Evolutionary conservation across 2,113 vertebrate species (phyloP).

Genomic region (Triplophysa rosa): DNA sequence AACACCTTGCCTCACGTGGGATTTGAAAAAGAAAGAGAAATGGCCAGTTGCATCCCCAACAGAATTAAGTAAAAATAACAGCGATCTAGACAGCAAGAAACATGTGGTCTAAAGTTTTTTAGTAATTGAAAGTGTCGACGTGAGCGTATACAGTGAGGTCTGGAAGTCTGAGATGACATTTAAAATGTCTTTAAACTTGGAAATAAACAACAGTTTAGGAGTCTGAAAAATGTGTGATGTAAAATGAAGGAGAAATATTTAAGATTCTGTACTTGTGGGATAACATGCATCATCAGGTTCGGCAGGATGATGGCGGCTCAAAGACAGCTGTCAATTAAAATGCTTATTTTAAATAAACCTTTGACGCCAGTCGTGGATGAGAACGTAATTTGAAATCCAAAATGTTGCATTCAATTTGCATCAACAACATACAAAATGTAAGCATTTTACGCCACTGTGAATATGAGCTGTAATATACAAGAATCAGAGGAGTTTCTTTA

Average conservation of each 20-base stretch:
- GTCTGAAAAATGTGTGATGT: slow-evolving; percentile 19
- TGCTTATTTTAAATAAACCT: too few species aligned
- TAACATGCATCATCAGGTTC: background rate
- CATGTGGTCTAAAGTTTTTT: background rate
- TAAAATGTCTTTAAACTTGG: background rate
- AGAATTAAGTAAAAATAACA: background rate
- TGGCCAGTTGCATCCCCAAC: slow-evolving; percentile 35
- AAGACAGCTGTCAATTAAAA: too few species aligned
- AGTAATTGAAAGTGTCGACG: background rate
- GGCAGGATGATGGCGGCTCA: too few species aligned
- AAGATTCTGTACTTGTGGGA: background rate
- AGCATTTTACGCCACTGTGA: slow-evolving; percentile 3
- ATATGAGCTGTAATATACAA: too few species aligned
- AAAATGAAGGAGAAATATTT: background rate
- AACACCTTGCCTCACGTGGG: slow-evolving; percentile 55
- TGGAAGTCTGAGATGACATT: background rate
- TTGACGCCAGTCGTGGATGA: too few species aligned
- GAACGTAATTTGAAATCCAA: too few species aligned
- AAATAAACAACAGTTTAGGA: slow-evolving; percentile 3
- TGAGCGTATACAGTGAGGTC: background rate
- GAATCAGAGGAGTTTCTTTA: too few species aligned
- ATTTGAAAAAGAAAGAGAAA: slow-evolving; percentile 33
- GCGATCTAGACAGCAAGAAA: background rate
- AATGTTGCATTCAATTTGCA: too few species aligned
- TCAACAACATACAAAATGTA: too few species aligned